A percentile compares a stretch with the other conserved stretches of the same genome.
These are phyloP conservation scores for Tapera naevia DNA, from an alignment of 2,797 vertebrate genomes.

Conservation along the genomic window DNA sequence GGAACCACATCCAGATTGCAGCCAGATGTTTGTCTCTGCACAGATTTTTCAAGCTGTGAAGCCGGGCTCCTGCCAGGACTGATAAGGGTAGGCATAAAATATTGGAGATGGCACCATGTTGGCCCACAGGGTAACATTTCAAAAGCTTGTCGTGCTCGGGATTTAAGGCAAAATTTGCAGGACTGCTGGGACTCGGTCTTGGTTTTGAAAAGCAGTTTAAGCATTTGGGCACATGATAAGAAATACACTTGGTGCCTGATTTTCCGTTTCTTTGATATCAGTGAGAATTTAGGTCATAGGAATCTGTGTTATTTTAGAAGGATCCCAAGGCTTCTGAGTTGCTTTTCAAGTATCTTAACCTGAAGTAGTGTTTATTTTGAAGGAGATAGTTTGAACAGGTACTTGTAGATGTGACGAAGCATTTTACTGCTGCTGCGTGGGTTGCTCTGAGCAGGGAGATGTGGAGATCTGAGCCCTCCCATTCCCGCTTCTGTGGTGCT, in stretches of 20 bases:
- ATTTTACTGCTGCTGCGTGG: background rate
- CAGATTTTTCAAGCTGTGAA: slow-evolving; percentile 40
- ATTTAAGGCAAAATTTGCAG: background rate
- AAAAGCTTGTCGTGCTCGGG: background rate
- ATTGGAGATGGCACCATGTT: background rate
- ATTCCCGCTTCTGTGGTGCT: background rate
- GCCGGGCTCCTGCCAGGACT: background rate
- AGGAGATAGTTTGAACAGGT: background rate
- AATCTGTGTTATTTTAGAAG: background rate
- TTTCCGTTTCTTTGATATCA: background rate
- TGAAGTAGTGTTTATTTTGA: slow-evolving; percentile 7
- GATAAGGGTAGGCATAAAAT: background rate
- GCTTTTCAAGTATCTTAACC: background rate
- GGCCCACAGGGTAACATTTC: background rate
- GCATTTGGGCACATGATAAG: background rate
- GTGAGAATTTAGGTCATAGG: background rate
- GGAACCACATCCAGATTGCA: background rate
- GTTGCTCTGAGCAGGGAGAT: background rate
- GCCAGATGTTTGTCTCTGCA: slow-evolving; percentile 35
- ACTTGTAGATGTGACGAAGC: background rate
- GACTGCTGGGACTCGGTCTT: background rate
- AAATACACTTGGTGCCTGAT: background rate
- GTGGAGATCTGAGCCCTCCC: background rate
- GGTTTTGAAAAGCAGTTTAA: background rate
- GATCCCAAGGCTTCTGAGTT: background rate